phyloP scores from a whole-genome alignment of 2,888 invertebrate species.

The Orthosia incerta region DNA sequence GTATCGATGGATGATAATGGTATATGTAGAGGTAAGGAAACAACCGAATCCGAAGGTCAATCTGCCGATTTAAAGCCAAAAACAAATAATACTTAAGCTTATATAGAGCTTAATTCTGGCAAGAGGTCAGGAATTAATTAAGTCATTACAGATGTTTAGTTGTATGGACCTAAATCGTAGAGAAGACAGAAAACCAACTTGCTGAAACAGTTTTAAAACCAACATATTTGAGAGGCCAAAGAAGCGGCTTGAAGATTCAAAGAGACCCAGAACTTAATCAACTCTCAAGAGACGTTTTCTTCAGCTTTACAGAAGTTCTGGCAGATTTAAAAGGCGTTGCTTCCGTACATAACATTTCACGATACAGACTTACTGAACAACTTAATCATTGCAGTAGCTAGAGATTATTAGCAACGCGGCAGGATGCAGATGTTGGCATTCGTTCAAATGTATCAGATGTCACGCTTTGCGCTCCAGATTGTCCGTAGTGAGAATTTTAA shows the following conservation, averaged over 20 bases:
- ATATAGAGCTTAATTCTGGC: background rate
- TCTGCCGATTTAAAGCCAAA: background rate
- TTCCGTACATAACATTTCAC: slow-evolving; percentile 14
- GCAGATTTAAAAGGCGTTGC: slow-evolving; percentile 6
- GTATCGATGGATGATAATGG: background rate
- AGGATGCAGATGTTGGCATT: slow-evolving; percentile 70
- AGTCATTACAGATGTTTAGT: background rate
- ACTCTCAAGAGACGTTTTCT: background rate
- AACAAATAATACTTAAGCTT: too few relatives aligned
- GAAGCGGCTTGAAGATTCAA: background rate
- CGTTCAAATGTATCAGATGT: slow-evolving; percentile 65
- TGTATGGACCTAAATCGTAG: background rate
- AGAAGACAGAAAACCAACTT: background rate
- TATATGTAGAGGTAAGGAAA: background rate
- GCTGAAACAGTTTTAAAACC: background rate
- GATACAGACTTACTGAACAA: slow-evolving; percentile 35
- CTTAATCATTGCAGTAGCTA: slow-evolving; percentile 55
- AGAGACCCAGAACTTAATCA: background rate
- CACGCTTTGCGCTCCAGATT: slow-evolving; percentile 44
- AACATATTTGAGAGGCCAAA: background rate
- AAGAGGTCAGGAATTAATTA: background rate
- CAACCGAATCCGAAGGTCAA: background rate
- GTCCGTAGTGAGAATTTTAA: slow-evolving; percentile 44
- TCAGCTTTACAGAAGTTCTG: slow-evolving; percentile 3
- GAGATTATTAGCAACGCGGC: slow-evolving; percentile 50